Evolutionary conservation across 1,140 invertebrate genomes (phyloP).

Genomic region (Penaeus indicus): DNA sequence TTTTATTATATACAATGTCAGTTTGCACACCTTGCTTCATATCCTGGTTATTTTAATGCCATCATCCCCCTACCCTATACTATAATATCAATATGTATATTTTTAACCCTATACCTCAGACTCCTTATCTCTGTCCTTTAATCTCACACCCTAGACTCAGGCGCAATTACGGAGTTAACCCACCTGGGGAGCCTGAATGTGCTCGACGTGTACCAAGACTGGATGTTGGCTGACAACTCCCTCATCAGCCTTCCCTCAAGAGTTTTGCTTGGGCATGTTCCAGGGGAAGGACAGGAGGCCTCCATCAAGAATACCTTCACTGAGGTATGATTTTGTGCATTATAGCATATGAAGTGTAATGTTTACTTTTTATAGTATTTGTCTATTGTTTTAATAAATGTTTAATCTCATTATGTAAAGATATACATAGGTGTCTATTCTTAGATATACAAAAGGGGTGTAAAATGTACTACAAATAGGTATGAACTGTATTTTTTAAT

Average conservation of each 20-base stretch:
- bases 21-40: background rate
- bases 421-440: too few species aligned
- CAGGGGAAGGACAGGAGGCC: slow-evolving; percentile 30
- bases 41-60: background rate
- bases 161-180: slow-evolving; percentile 20
- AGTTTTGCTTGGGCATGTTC: slow-evolving; percentile 21
- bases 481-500: too few species aligned
- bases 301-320: background rate
- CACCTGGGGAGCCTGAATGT: slow-evolving; percentile 29
- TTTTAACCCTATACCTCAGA: background rate
- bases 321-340: background rate
- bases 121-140: background rate
- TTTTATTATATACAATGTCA: background rate
- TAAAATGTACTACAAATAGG: too few species aligned
- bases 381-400: too few species aligned
- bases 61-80: too few species aligned
- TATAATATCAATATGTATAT: too few species aligned
- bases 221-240: slow-evolving; percentile 18
- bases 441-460: too few species aligned
- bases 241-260: slow-evolving; percentile 4
- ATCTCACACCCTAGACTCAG: background rate
- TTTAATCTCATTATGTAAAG: too few species aligned
- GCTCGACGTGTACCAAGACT: slow-evolving; percentile 29
- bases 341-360: too few species aligned
- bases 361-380: too few species aligned